A percentile compares a stretch with the other conserved stretches of the same genome.
Evolutionary conservation across 2,888 invertebrate species (phyloP).

Genomic region (Entomobrya multifasciata): DNA sequence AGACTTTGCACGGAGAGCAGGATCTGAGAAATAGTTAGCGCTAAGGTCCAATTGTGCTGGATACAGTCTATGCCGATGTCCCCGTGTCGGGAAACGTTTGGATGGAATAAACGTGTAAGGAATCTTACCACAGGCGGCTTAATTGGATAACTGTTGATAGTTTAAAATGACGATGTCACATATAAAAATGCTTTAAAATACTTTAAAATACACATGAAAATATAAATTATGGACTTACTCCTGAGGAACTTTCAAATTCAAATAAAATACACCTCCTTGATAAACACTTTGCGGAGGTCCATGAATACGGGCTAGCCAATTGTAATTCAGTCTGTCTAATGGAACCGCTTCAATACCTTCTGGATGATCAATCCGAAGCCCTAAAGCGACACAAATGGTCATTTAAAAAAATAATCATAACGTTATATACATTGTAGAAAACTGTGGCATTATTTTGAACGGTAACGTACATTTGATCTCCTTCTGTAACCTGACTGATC

Average conservation of each 20-base stretch:
- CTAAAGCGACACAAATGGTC: conserved; percentile 80
- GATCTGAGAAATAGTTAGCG: conserved; percentile 93
- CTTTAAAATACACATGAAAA: no score
- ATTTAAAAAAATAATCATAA: no score
- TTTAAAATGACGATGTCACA: no score
- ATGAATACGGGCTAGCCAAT: conserved; percentile 96
- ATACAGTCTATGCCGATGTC: conserved; percentile 98
- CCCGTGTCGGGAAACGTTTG: conserved; percentile 96
- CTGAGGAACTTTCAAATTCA: conserved; percentile 93
- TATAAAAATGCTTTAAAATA: no score
- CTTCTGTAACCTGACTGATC: conserved; percentile 77
- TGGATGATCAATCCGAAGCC: conserved; percentile 89
- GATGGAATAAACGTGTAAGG: conserved; percentile 95
- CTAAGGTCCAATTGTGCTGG: conserved; percentile 97
- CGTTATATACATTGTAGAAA: neutral
- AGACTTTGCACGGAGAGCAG: conserved; percentile 93
- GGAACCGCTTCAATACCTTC: conserved; percentile 93
- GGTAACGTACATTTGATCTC: conserved; percentile 79
- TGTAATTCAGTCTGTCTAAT: conserved; percentile 89
- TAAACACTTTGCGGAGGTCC: conserved; percentile 96
- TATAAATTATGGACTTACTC: conserved; percentile 83
- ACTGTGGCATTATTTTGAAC: no score
- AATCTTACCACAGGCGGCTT: conserved; percentile 95
- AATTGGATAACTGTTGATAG: conserved; percentile 90
- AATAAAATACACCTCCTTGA: conserved; percentile 95